Evolutionary conservation across 2,797 vertebrate species (phyloP).

Genomic region (Tangara arthus): DNA sequence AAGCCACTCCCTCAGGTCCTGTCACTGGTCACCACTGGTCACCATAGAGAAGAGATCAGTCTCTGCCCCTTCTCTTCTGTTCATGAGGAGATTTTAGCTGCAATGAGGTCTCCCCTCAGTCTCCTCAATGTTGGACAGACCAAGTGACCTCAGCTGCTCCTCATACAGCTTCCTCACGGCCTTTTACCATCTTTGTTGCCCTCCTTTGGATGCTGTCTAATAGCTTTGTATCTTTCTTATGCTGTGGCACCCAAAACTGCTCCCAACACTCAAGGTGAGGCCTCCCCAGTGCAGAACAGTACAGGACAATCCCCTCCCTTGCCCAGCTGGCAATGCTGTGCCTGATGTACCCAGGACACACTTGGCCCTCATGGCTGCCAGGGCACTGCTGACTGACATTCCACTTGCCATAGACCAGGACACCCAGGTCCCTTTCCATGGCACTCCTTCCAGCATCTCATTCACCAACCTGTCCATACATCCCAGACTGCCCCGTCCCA

Average conservation of each 20-base stretch:
- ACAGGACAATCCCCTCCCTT: neutral
- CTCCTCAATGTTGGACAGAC: neutral
- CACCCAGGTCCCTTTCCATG: rapidly evolving
- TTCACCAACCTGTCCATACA: neutral
- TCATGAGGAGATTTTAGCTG: neutral
- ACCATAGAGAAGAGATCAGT: neutral
- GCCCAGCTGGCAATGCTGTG: rapidly evolving
- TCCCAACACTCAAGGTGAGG: rapidly evolving
- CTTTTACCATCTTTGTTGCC: neutral
- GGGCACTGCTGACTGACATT: neutral
- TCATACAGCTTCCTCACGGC: rapidly evolving
- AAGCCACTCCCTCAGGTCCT: neutral
- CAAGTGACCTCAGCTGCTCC: neutral
- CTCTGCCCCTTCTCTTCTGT: neutral
- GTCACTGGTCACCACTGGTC: neutral
- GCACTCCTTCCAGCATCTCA: neutral
- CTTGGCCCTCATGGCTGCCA: neutral
- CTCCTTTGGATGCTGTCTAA: neutral
- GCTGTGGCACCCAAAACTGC: neutral
- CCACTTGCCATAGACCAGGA: rapidly evolving
- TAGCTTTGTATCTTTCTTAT: neutral
- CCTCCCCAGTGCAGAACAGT: rapidly evolving
- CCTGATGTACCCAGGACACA: rapidly evolving
- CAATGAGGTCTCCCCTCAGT: neutral
- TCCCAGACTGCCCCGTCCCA: neutral